Conservation (phyloP, 2,797 vertebrate species). For the Ctenopoma kingsleyae region DNA sequence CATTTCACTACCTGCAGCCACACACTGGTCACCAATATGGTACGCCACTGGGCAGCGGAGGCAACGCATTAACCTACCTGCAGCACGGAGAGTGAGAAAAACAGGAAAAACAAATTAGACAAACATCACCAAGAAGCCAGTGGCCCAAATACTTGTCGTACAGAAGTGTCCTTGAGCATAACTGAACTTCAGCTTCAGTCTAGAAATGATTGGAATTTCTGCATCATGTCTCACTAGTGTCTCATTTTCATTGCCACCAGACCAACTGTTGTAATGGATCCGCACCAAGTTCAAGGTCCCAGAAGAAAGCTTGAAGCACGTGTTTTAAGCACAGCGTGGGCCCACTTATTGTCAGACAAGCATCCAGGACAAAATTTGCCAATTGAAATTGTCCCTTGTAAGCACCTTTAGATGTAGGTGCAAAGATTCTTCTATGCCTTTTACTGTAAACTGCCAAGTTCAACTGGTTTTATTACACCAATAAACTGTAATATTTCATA, state of each 20-base stretch:
- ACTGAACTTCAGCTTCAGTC: neutral
- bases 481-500: neutral
- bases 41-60: conserved; percentile 96
- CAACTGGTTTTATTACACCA: too few relatives aligned
- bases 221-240: too few relatives aligned
- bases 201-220: neutral
- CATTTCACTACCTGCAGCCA: conserved; percentile 93
- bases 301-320: neutral
- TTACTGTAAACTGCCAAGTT: too few relatives aligned
- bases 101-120: neutral
- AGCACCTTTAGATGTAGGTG: too few relatives aligned
- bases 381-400: too few relatives aligned
- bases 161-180: neutral
- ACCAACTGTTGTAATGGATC: neutral
- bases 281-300: neutral
- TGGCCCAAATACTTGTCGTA: too few relatives aligned
- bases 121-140: too few relatives aligned
- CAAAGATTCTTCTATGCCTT: too few relatives aligned
- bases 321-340: neutral
- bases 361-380: too few relatives aligned
- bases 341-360: too few relatives aligned
- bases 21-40: conserved; percentile 91
- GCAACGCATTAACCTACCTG: conserved; percentile 95
- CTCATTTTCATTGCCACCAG: too few relatives aligned
- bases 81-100: neutral